A percentile compares a stretch with the other conserved stretches of the same genome.
Evolutionary conservation across 2,797 vertebrate species (phyloP).

Genomic region (Cynodonichthys magdalenae): DNA sequence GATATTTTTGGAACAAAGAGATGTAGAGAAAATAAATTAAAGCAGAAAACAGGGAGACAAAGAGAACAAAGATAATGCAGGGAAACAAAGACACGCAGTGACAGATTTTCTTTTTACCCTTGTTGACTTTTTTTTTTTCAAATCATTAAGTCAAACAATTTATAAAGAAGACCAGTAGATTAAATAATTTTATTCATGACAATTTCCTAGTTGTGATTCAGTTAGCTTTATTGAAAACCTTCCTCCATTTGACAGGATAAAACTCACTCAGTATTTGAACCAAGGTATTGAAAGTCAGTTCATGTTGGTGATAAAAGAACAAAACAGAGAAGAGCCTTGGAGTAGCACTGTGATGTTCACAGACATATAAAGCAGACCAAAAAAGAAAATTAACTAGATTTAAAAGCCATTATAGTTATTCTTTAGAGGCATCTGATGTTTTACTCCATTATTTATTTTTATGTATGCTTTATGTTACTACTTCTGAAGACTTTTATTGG

Average conservation of each 20-base stretch:
- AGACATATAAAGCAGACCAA: neutral
- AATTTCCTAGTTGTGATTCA: neutral
- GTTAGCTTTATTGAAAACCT: neutral
- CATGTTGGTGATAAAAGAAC: neutral
- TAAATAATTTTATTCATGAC: neutral
- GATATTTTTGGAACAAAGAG: conserved; percentile 30
- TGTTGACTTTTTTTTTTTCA: neutral
- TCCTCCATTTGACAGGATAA: neutral
- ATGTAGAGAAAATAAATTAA: conserved; percentile 21
- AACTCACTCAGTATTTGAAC: no score
- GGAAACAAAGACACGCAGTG: neutral
- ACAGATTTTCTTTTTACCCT: neutral
- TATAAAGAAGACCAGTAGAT: neutral
- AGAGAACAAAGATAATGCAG: neutral
- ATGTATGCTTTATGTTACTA: no score
- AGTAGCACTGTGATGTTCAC: neutral
- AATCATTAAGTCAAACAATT: neutral
- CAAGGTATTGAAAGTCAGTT: neutral
- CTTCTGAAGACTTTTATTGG: no score
- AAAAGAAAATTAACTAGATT: neutral
- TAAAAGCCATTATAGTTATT: neutral
- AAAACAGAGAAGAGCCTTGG: neutral
- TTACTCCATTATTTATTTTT: no score
- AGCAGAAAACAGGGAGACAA: neutral
- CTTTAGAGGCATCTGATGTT: no score